Base-by-base conservation (phyloP, 1,140 invertebrate species). In the Polyergus mexicanus region DNA sequence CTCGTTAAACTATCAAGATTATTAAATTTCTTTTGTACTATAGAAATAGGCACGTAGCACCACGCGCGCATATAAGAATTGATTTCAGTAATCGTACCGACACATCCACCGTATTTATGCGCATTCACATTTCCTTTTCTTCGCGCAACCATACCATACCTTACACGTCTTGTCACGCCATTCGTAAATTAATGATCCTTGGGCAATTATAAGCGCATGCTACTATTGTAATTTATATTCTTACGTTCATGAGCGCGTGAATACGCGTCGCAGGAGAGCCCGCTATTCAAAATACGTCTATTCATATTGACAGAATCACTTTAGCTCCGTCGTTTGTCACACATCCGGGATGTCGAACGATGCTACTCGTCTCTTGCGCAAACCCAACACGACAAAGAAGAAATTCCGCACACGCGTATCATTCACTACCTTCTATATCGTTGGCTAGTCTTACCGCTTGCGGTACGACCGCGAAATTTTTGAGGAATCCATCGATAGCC, bases 221-320 rank as follows among this genome's bases (percentile, higher is more conserved):
- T 84, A 77, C 51, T 60, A 69, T 68, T 77, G 51, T 80, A 85
- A 85, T 85, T 85, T 78, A 85, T 85, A 85, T 80, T 85, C 76
- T 10, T 28, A n/a, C 28, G 84, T 22, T 66, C 51, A 35, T 85
- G 47, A 47, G 38, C 32, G 74, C 32, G 74, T 10, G 51, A 69
- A 41, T 80, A 32, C 5, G 22, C 47, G 47, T 58, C 32, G 32
- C 19, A 54, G 32, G 32, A 32, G 10, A 10, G 10, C 35, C 5
- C 16, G 65, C 47, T 80, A 80, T 41, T 68, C 63, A 78, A 8
- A 54, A 28, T 41, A 25, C 58, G 63, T 8, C 28, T 80, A 56
- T 68, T 80, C 44, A 38, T 13, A 41, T 35, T 7, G 62, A 69
- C 5, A 38, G 2, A 80, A 51, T 25, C 51, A 41, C 10, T 56